phyloP scores from a whole-genome alignment of 2,797 vertebrate genomes.

The Cryptoblepharus egeriae region DNA sequence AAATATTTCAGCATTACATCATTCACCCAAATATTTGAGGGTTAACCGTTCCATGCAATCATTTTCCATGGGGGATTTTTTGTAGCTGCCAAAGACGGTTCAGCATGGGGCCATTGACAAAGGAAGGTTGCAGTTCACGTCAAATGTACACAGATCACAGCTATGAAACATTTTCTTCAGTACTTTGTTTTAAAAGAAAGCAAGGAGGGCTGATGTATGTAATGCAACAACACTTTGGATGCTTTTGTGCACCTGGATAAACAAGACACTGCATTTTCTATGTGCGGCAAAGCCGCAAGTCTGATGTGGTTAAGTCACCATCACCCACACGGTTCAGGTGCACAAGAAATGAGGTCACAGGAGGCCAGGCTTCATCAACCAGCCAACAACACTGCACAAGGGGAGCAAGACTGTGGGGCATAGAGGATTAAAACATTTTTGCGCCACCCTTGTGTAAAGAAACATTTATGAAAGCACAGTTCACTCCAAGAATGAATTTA shows the following conservation, averaged over 20 bases:
- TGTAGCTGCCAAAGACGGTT: background rate
- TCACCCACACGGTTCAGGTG: constrained; percentile 12
- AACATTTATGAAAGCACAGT: background rate
- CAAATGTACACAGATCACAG: background rate
- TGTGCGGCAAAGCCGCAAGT: rapidly evolving
- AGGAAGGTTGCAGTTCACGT: background rate
- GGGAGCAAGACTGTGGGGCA: background rate
- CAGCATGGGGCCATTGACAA: background rate
- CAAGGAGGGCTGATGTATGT: background rate
- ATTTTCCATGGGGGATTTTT: background rate
- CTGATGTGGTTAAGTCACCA: background rate
- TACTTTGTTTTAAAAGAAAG: background rate
- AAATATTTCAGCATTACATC: background rate
- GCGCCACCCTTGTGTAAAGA: background rate
- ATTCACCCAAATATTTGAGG: background rate
- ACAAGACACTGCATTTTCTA: background rate
- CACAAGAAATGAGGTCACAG: background rate
- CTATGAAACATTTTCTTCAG: background rate
- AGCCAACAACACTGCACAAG: background rate
- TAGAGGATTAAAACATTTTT: background rate
- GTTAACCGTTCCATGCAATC: background rate
- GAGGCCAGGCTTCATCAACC: background rate
- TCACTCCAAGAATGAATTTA: background rate
- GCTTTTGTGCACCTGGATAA: background rate
- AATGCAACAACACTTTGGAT: background rate